Percentiles rank a stretch among this genome's conserved stretches.
Evolutionary conservation across 1,140 invertebrate species (phyloP).

Genomic region (Mactra quadrangularis): DNA sequence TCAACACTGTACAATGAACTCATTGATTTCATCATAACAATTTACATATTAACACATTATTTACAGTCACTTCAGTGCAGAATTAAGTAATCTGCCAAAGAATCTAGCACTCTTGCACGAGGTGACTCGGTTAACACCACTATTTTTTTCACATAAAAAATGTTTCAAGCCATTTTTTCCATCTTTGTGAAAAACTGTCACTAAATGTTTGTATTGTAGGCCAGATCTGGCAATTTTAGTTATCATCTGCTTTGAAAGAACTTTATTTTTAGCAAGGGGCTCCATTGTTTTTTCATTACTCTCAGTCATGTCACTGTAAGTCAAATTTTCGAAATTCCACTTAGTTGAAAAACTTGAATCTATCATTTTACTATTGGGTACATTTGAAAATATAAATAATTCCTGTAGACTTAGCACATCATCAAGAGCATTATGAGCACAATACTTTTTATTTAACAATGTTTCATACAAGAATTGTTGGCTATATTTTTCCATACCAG

Average conservation of each 20-base stretch:
- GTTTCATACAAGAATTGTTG: neutral
- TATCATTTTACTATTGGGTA: neutral
- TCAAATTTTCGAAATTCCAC: neutral
- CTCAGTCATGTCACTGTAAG: neutral
- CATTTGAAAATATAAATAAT: neutral
- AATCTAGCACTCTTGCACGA: too few relatives aligned
- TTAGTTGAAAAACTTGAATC: neutral
- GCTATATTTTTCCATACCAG: neutral
- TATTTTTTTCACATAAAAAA: neutral
- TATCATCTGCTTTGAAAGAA: neutral
- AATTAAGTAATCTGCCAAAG: too few relatives aligned
- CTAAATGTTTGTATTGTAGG: neutral
- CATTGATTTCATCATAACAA: too few relatives aligned
- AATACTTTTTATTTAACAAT: neutral
- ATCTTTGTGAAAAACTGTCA: neutral
- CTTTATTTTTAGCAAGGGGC: neutral
- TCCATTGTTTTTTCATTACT: neutral
- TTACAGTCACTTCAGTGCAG: too few relatives aligned
- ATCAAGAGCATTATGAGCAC: constrained; percentile 11
- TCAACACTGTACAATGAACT: too few relatives aligned
- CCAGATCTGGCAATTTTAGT: neutral
- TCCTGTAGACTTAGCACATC: neutral
- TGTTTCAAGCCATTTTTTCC: neutral
- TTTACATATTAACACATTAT: too few relatives aligned
- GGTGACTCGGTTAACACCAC: too few relatives aligned